Evolutionary conservation across 2,113 vertebrate species (phyloP), one percentile per base, ranked within the genome.

Genomic region (Epinephelus cyanopodus): DNA sequence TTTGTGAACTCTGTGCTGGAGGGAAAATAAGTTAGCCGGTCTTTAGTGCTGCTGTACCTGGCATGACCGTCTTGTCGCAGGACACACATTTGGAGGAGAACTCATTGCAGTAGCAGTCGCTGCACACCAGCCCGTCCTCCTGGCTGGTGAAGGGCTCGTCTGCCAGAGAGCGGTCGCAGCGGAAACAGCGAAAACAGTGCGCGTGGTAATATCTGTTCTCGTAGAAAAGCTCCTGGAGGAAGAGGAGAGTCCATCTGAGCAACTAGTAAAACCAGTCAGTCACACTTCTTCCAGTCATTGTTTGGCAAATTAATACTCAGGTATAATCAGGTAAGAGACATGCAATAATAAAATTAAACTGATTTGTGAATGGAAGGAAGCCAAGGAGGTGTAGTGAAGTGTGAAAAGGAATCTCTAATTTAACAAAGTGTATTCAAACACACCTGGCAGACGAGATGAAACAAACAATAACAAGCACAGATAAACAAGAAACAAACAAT

Each of bases 111-210:
- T 98, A 99, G 90, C 98, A 99, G 90, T 97, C 96, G 0, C 98
- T 98, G 93, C 98, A 99, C 61, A 99, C 95, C 86, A 99, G 96
- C 61, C 95, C 97, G 1, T 94, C 94, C 2, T 95, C 96, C 92
- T 98, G 98, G 90, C 96, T 97, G 81, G 97, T 98, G 95, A 99
- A 99, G 0, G 98, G 96, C 87, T 99, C 96, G 0, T 97, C 96
- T 0, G 98, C 97, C 74, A 99, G 95, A 0, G 98, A 98, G 69
- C 97, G 96, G 25, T 97, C 96, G 3, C 98, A 99, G 91, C 96
- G 97, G 88, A 97, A 96, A 89, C 98, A 99, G 0, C 97, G 97
- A 65, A 99, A 99, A 84, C 98, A 99, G 68, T 97, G 95, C 82
- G 98, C 96, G 0, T 99, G 98, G 95, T 98, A 99, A 50, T 98